A percentile compares a stretch with the other conserved stretches of the same genome.
Conservation (phyloP, 2,797 vertebrate genomes). For the Sebastiscus albofasciatus region DNA sequence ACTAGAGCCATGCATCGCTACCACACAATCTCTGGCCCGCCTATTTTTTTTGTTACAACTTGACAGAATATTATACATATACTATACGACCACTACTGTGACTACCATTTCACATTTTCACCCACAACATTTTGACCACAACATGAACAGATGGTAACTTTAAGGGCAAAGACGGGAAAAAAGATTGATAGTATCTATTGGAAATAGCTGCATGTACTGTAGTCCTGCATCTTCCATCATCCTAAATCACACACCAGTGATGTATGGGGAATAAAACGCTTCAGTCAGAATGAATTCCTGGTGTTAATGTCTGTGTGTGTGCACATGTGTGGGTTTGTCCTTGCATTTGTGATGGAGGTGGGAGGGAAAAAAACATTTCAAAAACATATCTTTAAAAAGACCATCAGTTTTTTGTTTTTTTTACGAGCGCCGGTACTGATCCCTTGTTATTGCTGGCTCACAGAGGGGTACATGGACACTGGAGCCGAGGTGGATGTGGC, state of each 20-base stretch:
- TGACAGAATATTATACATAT: not conserved
- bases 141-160: slow-evolving; percentile 30
- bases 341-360: slow-evolving; percentile 32
- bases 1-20: no score
- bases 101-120: no score
- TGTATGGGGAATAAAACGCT: slow-evolving; percentile 30
- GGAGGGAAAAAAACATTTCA: slow-evolving; percentile 38
- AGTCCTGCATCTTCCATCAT: slow-evolving; percentile 33
- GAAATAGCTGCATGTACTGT: slow-evolving; percentile 33
- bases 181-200: slow-evolving; percentile 27
- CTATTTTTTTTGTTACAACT: not conserved
- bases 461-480: slow-evolving; percentile 37
- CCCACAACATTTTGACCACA: slow-evolving; percentile 25
- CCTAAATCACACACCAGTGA: slow-evolving; percentile 24
- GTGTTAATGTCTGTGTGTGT: slow-evolving; percentile 40
- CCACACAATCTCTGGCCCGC: not conserved
- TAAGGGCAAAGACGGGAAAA: slow-evolving; percentile 15
- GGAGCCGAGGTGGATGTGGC: slow-evolving; percentile 67
- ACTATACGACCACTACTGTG: no score
- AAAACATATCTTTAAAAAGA: slow-evolving; percentile 72
- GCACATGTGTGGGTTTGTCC: slow-evolving; percentile 14
- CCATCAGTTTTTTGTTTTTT: slow-evolving; percentile 45
- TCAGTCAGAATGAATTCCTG: slow-evolving; percentile 34
- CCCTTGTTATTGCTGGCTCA: slow-evolving; percentile 31
- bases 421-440: slow-evolving; percentile 56